Base-by-base conservation (phyloP, 2,797 vertebrate genomes). In the Myiotriccus ornatus region DNA sequence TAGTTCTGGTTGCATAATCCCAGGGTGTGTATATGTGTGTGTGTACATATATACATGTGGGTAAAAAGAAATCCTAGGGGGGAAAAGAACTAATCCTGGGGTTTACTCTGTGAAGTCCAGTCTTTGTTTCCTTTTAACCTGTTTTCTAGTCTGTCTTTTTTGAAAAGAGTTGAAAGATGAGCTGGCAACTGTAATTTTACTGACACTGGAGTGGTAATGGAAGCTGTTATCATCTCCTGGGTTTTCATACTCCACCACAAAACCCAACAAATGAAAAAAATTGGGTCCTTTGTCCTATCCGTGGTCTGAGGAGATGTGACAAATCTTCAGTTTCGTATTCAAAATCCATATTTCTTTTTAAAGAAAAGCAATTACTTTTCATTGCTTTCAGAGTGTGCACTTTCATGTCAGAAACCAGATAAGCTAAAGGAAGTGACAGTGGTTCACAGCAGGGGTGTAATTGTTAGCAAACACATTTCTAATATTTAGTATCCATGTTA, bases 31-130 rank as follows among this genome's bases (percentile, higher is more conserved):
- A 9, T 15, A 18, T 32, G 22, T 28, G 14, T 27, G 14, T 60
- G 14, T 43, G 12, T 23, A 55, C 21, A 10, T 17, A 13, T 1
- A 28, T 22, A 44, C 24, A 55, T 0, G 1, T 41, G 11, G 64
- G n/a, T 65, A 30, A 74, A 81, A 86, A 30, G 11, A 67, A 80
- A 25, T 41, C 44, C 2, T 6, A 1, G 7, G 1, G 1, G 7
- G 14, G 1, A 2, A 4, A 35, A 6, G 20, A 34, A 71, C 10
- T 44, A 75, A 68, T 59, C 41, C 27, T 70, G n/a, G n/a, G 10
- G 18, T 52, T 93, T 65, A 30, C 19, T 14, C 12, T 50, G 59
- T n/a, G 12, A 69, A 84, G 25, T 87, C 28, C 8, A 34, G 7
- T 59, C 35, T 69, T 89, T 75, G 34, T 90, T 85, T 83, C 53